Base-by-base conservation (phyloP, 1,140 invertebrate species). In the Camponotus pennsylvanicus region DNA sequence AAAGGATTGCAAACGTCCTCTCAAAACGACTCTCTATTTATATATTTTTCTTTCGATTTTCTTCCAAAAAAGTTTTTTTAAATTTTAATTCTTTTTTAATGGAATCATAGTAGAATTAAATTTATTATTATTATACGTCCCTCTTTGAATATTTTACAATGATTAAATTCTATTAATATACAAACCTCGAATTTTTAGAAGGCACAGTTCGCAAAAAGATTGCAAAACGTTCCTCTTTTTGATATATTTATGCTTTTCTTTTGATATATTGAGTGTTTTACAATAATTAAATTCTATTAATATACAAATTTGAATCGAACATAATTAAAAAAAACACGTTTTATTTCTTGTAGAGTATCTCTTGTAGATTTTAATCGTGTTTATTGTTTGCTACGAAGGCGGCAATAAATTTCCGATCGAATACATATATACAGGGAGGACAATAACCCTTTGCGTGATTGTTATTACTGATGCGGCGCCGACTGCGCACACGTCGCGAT, bases 341-440 rank as follows among this genome's bases (percentile, higher is more conserved):
- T 42, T 76, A 11, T 27, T 21, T 15, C 13, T 55, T 1, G 32
- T 21, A 21, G 21, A 21, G 21, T 21, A 21, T 21, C 21, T 80
- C 69, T n/a, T 9, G 18, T 37, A 32, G 32, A 78, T 70, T 27
- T 27, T 59, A 80, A 80, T 64, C 83, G 59, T 52, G 13, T 3
- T 15, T 61, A 27, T 55, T 18, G 32, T 13, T 8, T 2, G 37
- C 3, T 71, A 34, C 34, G 55, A 42, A 3, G 15, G 4, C 37
- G 49, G 76, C 86, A 69, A 88, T 86, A 57, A 80, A 88, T 88
- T 88, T 61, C 18, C 83, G 32, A 88, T 88, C 49, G 76, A 37
- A 71, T 63, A 42, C 49, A 52, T 88, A 59, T 55, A 59, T 55
- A 76, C 57, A 42, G 40, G 3, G 27, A 55, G 55, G 59, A 21